Evolutionary conservation across 2,888 invertebrate genomes (phyloP).

Genomic region (Rotaria socialis): DNA sequence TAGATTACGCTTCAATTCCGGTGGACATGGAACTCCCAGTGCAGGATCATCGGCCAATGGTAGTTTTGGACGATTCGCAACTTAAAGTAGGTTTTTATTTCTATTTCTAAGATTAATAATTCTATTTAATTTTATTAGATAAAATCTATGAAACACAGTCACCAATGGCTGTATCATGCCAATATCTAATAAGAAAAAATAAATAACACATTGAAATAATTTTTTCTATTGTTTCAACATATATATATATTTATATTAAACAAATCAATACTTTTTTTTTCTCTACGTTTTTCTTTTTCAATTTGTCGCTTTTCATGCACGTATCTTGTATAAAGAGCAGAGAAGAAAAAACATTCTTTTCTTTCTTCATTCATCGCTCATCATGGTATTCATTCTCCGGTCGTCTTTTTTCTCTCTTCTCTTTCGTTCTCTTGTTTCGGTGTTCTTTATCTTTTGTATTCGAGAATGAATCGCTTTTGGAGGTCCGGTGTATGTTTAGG

Average conservation of each 20-base stretch:
- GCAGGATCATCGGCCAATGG: neutral
- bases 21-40: constrained; percentile 19
- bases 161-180: neutral
- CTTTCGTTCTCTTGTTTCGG: no score
- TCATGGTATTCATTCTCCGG: constrained; percentile 19
- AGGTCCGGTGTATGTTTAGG: constrained; percentile 4
- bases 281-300: neutral
- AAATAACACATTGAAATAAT: neutral
- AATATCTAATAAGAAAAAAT: neutral
- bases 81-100: neutral
- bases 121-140: neutral
- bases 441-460: neutral
- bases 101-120: neutral
- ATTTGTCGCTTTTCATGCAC: neutral
- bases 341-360: neutral
- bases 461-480: neutral
- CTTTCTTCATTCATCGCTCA: neutral
- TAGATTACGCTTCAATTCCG: constrained; percentile 11
- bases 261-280: neutral
- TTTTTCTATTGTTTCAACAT: neutral
- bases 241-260: neutral
- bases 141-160: neutral
- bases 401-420: neutral
- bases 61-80: neutral
- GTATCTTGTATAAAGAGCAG: constrained; percentile 2